phyloP scores from a whole-genome alignment of 2,888 invertebrate genomes.

The Drosophila siamana region DNA sequence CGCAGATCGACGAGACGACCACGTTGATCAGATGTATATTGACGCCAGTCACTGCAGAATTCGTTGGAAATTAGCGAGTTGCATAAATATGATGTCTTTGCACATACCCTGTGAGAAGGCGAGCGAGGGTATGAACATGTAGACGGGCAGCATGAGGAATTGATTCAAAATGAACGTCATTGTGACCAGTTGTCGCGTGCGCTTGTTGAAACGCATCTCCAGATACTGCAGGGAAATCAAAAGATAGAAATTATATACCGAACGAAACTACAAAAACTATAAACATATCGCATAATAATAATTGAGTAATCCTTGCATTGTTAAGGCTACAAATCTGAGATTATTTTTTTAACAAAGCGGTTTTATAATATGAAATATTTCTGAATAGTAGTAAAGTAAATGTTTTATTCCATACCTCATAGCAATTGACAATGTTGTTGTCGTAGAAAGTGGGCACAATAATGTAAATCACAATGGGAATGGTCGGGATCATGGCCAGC shows the following conservation, averaged over 20 bases:
- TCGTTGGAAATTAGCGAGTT: no score
- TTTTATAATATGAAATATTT: no score
- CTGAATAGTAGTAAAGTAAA: background rate
- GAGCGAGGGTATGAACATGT: conserved; percentile 83
- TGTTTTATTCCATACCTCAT: conserved; percentile 82
- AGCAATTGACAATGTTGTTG: conserved; percentile 86
- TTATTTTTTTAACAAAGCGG: no score
- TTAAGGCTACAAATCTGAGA: no score
- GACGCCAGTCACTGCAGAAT: conserved; percentile 86
- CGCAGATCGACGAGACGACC: conserved; percentile 87
- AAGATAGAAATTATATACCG: no score
- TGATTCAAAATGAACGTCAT: conserved; percentile 80
- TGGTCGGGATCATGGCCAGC: conserved; percentile 84
- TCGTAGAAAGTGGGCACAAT: conserved; percentile 86
- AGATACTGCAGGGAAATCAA: conserved; percentile 75
- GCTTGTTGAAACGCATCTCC: conserved; percentile 82
- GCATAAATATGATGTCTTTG: background rate
- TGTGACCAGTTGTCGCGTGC: conserved; percentile 82
- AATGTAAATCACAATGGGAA: conserved; percentile 82
- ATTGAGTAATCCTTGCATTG: no score
- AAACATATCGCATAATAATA: no score
- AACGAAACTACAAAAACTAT: no score
- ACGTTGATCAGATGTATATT: conserved; percentile 87
- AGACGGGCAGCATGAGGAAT: conserved; percentile 82
- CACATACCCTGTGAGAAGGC: conserved; percentile 83